Conservation (phyloP, 2,113 vertebrate genomes). For the Corythaixoides concolor region DNA sequence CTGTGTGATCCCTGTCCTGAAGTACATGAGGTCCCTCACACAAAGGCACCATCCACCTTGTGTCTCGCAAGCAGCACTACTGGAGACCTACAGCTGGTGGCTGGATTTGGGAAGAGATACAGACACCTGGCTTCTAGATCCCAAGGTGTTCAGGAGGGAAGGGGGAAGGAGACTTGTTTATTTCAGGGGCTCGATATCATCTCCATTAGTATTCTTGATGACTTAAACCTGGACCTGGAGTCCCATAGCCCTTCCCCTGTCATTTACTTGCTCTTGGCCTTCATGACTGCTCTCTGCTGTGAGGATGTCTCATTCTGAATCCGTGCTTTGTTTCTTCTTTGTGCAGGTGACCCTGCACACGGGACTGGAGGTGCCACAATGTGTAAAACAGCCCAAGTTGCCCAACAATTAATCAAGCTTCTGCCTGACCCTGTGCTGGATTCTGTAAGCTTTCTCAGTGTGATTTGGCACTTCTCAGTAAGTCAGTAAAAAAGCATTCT, state of each 20-base stretch:
- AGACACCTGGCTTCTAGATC: not conserved
- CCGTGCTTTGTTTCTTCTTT: not conserved
- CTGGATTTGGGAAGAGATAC: not conserved
- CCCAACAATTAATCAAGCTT: constrained; percentile 67
- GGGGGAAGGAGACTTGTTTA: not conserved
- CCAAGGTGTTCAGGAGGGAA: not conserved
- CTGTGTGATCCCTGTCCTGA: not conserved
- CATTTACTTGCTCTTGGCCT: not conserved
- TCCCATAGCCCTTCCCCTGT: not conserved
- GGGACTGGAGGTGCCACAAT: constrained; percentile 90
- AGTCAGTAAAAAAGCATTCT: not conserved
- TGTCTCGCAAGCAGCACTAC: not conserved
- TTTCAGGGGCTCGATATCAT: not conserved
- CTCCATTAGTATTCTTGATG: not conserved
- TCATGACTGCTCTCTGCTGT: not conserved
- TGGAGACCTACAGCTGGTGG: not conserved
- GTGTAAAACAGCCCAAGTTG: constrained; percentile 74
- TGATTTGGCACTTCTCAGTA: constrained; percentile 28
- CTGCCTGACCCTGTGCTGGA: not conserved
- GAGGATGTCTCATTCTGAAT: not conserved
- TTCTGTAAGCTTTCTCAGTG: constrained; percentile 43
- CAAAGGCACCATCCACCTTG: not conserved
- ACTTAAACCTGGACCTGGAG: not conserved
- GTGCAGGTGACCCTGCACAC: constrained; percentile 90
- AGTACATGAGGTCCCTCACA: not conserved